Evolutionary conservation across 2,888 invertebrate species (phyloP).

Genomic region (Diploptera punctata): DNA sequence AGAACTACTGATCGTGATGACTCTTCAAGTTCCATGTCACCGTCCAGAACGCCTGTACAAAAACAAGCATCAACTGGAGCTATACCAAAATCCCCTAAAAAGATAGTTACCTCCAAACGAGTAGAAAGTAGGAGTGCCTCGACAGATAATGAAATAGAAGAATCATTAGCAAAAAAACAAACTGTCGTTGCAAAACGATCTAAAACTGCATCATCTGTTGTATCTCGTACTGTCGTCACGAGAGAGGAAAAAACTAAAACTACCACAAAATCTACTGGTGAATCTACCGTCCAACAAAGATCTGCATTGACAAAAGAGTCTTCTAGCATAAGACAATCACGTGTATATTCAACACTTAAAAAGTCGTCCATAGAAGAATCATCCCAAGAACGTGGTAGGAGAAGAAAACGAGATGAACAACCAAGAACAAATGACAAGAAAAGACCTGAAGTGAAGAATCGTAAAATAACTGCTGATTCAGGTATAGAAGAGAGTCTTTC

Average conservation of each 20-base stretch:
- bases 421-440: not conserved
- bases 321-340: not conserved
- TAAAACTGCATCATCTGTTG: not conserved
- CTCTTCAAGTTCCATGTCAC: conserved; percentile 21
- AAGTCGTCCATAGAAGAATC: not conserved
- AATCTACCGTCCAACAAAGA: not conserved
- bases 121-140: conserved; percentile 3
- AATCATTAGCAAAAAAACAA: not conserved
- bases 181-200: too few relatives aligned
- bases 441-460: not conserved
- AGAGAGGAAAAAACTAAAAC: not conserved
- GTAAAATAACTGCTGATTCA: not conserved
- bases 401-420: conserved; percentile 8
- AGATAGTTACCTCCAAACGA: conserved; percentile 3
- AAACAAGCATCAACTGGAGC: conserved; percentile 36
- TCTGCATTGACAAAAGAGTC: not conserved
- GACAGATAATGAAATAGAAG: conserved; percentile 3
- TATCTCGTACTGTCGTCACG: not conserved
- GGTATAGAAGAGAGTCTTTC: not conserved
- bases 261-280: not conserved
- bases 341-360: not conserved
- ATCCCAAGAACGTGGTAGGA: conserved; percentile 3
- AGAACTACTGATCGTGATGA: conserved; percentile 30
- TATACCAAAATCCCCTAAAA: conserved; percentile 31
- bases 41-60: conserved; percentile 18